Evolutionary conservation across 2,888 invertebrate genomes (phyloP).

Genomic region (Calliopum simillimum): DNA sequence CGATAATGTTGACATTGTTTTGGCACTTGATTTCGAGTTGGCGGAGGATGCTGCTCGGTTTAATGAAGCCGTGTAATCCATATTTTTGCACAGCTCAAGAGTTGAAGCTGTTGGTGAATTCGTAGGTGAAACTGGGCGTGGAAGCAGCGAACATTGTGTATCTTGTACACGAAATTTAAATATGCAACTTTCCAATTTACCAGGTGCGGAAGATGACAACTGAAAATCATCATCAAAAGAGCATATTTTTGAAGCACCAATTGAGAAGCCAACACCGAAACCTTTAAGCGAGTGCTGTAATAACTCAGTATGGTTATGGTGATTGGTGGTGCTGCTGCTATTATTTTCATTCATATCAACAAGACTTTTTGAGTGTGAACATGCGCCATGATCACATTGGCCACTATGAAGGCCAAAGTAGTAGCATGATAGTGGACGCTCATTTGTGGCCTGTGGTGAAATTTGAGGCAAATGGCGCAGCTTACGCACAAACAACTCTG

Average conservation of each 20-base stretch:
- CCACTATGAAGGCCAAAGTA: constrained; percentile 50
- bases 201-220: constrained; percentile 60
- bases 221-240: constrained; percentile 59
- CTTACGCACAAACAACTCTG: constrained; percentile 50
- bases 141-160: constrained; percentile 24
- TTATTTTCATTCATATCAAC: constrained; percentile 39
- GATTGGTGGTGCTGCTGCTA: constrained; percentile 28
- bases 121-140: constrained; percentile 34
- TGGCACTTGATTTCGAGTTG: background rate
- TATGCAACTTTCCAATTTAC: constrained; percentile 52
- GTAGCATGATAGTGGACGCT: constrained; percentile 64
- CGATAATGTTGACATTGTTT: constrained; percentile 33
- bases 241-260: constrained; percentile 34
- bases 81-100: constrained; percentile 52
- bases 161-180: constrained; percentile 42
- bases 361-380: constrained; percentile 49
- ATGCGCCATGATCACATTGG: constrained; percentile 40
- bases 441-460: constrained; percentile 68
- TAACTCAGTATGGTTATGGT: background rate
- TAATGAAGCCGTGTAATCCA: constrained; percentile 41
- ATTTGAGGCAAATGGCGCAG: constrained; percentile 65
- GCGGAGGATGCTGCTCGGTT: constrained; percentile 11
- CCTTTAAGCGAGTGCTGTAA: constrained; percentile 3
- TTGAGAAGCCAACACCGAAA: constrained; percentile 35
- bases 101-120: constrained; percentile 58